phyloP scores from a whole-genome alignment of 1,140 invertebrate genomes.

The Atta colombica region DNA sequence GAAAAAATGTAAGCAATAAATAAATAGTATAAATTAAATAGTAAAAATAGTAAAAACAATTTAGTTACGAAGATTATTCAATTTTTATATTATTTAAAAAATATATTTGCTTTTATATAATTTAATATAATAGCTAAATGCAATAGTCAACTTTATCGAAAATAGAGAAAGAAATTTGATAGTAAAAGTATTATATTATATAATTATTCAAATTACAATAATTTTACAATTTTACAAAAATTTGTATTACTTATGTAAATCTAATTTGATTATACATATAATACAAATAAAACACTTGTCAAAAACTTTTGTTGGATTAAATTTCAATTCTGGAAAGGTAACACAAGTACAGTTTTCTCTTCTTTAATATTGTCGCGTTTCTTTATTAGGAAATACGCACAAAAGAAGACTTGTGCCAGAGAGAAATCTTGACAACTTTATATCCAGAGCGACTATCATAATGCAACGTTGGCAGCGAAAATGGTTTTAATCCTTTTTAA shows the following conservation, averaged over 20 bases:
- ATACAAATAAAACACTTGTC: not conserved
- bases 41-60: not conserved
- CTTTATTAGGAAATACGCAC: not conserved
- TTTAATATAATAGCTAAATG: not conserved
- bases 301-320: slow-evolving; percentile 1
- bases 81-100: not conserved
- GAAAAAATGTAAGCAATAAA: not conserved
- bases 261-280: not conserved
- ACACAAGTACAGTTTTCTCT: not conserved
- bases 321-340: not conserved
- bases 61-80: not conserved
- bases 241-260: not conserved
- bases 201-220: not conserved
- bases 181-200: not conserved
- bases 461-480: slow-evolving; percentile 7
- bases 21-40: not conserved
- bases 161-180: not conserved
- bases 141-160: not conserved
- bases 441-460: not conserved
- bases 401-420: slow-evolving; percentile 12
- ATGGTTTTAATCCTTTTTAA: slow-evolving; percentile 27
- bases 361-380: slow-evolving; percentile 18
- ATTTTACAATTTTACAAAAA: slow-evolving; percentile 8
- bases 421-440: slow-evolving; percentile 24
- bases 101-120: not conserved